phyloP scores from a whole-genome alignment of 2,888 invertebrate genomes.

The Standfussiana lucernea region DNA sequence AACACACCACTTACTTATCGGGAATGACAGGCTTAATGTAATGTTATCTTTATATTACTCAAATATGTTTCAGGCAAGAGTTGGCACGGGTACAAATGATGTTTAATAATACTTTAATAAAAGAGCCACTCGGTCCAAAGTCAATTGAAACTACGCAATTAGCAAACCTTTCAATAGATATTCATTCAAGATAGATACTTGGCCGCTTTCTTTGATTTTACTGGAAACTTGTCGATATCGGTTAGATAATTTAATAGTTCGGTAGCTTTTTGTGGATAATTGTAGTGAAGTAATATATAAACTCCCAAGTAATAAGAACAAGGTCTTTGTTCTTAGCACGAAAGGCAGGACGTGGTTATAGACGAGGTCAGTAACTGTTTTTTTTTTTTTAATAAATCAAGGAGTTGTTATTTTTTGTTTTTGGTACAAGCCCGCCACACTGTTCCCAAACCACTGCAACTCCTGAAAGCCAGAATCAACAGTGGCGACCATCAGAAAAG shows the following conservation, averaged over 20 bases:
- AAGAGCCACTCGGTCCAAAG: neutral
- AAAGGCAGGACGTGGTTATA: neutral
- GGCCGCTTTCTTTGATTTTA: constrained; percentile 1
- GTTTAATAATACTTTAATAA: neutral
- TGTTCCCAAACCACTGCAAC: too few species aligned
- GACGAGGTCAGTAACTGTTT: neutral
- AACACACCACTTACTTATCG: neutral
- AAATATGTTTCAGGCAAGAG: neutral
- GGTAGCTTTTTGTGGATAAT: neutral
- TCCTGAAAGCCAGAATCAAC: too few species aligned
- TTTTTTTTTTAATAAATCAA: neutral
- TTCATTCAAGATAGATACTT: constrained; percentile 12
- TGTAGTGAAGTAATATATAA: neutral
- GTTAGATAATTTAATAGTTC: too few species aligned
- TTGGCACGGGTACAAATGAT: neutral
- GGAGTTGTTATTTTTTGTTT: too few species aligned
- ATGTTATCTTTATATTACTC: neutral
- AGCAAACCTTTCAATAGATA: neutral
- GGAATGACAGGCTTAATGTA: neutral
- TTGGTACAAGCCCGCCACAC: too few species aligned
- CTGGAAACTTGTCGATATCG: neutral
- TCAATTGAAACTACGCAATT: constrained; percentile 22
- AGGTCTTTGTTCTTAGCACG: neutral
- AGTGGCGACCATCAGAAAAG: too few species aligned
- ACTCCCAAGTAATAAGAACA: neutral